Evolutionary conservation across 2,888 invertebrate species (phyloP), one percentile per base, ranked within the genome.

Genomic region (Hypomecis atomaria): DNA sequence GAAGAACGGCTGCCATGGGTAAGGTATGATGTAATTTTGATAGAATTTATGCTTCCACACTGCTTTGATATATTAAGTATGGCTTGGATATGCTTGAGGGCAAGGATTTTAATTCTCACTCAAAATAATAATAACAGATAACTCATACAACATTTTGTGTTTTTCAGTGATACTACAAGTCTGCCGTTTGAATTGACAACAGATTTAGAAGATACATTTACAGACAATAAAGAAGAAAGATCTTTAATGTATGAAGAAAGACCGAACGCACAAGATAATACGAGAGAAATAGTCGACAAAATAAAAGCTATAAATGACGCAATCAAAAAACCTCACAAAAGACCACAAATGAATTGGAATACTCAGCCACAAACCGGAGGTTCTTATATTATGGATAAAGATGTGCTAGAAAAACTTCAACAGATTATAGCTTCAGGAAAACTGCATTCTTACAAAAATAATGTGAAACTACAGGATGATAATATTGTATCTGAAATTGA

Each of bases 261-360:
- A 23, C 67, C 77, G 36, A 74, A 82, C 53, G 65, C 72, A n/a
- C 74, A 78, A 66, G 78, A 75, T 3, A 77, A 71, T 40, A 83
- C 86, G 5, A 79, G 75, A 78, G 90, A 94, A 40, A 94, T 94
- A 60, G 77, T 94, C 37, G 89, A 93, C 44, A 94, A 94, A 83
- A 94, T 94, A 66, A 90, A 89, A 73, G 84, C 87, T 63, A 87
- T 94, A 5, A 94, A 94, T 73, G 86, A 89, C 50, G 87, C 88
- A 23, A 70, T 92, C 5, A 78, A 88, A 76, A 84, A 92, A 85
- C 81, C 89, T 45, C 73, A 77, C 34, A 82, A 76, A 66, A 78
- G 80, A 66, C 81, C 79, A 59, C 84, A 83, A 62, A 72, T 79
- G 0, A 83, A 82, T 55, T 85, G 80, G 72, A 85, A 86, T 47